Conservation (phyloP, 2,797 vertebrate genomes). For the Ptychadena robeensis region DNA sequence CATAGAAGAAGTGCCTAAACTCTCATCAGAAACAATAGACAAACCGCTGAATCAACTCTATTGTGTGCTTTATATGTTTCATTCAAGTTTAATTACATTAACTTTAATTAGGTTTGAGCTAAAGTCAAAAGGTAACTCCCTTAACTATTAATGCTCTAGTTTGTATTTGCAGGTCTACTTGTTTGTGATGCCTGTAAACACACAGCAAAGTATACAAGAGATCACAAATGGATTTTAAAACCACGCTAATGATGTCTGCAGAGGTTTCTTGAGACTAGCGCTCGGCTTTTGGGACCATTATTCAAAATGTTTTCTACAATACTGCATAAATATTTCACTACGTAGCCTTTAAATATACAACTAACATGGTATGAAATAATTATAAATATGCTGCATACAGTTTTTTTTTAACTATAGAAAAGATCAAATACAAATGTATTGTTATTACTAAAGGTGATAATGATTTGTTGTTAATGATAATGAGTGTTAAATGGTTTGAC, state of each 20-base stretch:
- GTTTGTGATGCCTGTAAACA: constrained; percentile 13
- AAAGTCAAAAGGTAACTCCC: background rate
- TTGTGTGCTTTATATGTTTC: background rate
- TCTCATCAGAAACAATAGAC: background rate
- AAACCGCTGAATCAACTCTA: background rate
- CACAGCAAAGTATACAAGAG: constrained; percentile 8
- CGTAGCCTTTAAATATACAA: constrained; percentile 42
- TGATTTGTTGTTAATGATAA: too few relatives aligned
- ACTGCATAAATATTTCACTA: constrained; percentile 41
- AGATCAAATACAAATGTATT: constrained; percentile 28
- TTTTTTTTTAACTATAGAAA: constrained; percentile 18
- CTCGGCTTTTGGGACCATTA: constrained; percentile 39
- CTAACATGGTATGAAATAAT: constrained; percentile 32
- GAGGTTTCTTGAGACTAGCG: constrained; percentile 19
- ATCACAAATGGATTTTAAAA: constrained; percentile 32
- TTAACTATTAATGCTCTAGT: constrained; percentile 6
- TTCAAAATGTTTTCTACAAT: constrained; percentile 43
- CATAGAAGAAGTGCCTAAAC: background rate
- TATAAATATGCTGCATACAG: constrained; percentile 14
- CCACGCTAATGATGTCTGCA: constrained; percentile 29
- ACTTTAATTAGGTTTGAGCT: background rate
- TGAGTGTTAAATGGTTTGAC: too few relatives aligned
- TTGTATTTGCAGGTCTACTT: background rate
- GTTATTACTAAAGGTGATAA: background rate
- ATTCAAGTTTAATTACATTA: background rate